These are phyloP conservation scores for Tribolium freemani DNA, from an alignment of 2,888 invertebrate species.

Conservation along the genomic window DNA sequence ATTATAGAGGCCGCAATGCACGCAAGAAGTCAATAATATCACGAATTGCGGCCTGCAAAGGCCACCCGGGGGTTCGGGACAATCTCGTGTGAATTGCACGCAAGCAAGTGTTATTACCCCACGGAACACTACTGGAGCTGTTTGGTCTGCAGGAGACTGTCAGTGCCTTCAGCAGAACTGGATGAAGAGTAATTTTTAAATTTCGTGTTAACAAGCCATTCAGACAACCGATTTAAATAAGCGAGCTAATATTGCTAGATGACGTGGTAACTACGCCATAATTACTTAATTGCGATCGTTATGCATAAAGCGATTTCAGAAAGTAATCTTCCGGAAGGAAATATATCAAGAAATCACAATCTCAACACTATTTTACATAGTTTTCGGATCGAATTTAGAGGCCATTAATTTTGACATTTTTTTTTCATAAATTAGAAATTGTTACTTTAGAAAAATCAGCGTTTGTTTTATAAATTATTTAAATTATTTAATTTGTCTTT, in stretches of 20 bases:
- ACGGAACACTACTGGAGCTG: conserved; percentile 3
- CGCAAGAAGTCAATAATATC: conserved; percentile 57
- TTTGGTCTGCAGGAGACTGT: neutral
- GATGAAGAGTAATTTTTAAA: conserved; percentile 20
- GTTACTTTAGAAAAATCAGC: no score
- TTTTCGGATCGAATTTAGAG: no score
- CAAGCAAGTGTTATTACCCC: conserved; percentile 13
- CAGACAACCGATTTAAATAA: conserved; percentile 10
- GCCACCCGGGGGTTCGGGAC: conserved; percentile 52
- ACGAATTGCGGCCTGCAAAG: conserved; percentile 51
- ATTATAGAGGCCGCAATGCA: conserved; percentile 54
- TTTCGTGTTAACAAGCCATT: conserved; percentile 22
- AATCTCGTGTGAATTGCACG: conserved; percentile 31
- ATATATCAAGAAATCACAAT: neutral
- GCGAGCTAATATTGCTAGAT: conserved; percentile 5
- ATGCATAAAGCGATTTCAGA: neutral
- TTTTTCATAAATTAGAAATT: no score
- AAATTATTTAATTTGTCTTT: no score
- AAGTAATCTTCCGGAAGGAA: neutral
- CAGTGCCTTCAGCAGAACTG: neutral
- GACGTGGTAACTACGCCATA: conserved; percentile 11
- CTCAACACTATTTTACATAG: no score
- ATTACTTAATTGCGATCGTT: conserved; percentile 11
- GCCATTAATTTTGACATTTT: no score
- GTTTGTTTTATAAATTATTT: no score